These are phyloP conservation scores for Amphilophus citrinellus DNA, from an alignment of 2,113 vertebrate species.

Conservation along the genomic window DNA sequence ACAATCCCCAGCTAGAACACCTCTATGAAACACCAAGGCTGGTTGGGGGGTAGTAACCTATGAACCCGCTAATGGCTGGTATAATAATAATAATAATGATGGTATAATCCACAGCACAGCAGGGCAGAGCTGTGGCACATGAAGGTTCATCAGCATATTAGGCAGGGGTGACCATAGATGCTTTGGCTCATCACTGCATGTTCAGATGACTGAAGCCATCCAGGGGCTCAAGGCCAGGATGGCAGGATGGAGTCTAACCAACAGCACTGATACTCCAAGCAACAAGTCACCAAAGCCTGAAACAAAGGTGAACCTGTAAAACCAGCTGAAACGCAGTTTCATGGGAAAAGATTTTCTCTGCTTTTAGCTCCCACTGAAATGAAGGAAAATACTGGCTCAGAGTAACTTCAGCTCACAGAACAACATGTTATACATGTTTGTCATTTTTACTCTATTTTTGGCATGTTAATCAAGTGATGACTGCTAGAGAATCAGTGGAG, in stretches of 20 bases:
- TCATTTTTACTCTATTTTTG: background rate
- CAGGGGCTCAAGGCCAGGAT: background rate
- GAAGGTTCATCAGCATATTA: background rate
- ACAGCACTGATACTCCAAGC: background rate
- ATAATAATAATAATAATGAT: too few species aligned
- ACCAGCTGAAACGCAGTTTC: background rate
- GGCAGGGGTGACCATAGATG: background rate
- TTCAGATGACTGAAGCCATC: conserved; percentile 20
- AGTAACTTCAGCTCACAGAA: background rate
- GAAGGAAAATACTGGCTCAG: background rate
- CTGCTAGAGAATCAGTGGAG: too few species aligned
- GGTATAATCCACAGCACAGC: background rate
- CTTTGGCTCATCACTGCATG: background rate
- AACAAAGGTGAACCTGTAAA: background rate
- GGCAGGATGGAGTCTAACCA: background rate
- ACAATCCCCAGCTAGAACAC: background rate
- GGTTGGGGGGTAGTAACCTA: background rate
- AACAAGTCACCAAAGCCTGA: background rate
- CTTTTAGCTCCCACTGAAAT: background rate
- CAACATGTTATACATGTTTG: background rate
- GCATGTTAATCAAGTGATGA: background rate
- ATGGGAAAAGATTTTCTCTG: background rate
- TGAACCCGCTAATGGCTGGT: background rate
- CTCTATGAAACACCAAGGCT: background rate
- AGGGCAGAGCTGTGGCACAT: background rate